Evolutionary conservation across 2,888 invertebrate genomes (phyloP).

Genomic region (Cryptosula pallasiana): DNA sequence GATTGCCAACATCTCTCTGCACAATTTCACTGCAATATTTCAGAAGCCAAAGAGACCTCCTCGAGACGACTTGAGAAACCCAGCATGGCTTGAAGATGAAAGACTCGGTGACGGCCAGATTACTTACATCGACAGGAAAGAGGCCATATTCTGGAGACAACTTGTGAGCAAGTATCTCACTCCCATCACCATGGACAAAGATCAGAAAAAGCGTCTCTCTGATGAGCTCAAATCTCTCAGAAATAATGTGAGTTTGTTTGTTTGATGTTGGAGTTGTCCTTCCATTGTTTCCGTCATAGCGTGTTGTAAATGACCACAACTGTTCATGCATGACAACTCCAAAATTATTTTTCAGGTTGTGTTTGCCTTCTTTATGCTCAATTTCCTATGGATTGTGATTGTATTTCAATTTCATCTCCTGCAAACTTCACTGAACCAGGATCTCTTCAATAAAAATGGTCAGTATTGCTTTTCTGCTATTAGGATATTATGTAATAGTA

Average conservation of each 20-base stretch:
- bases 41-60: slow-evolving; percentile 48
- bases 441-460: slow-evolving; percentile 24
- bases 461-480: no score
- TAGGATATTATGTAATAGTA: no score
- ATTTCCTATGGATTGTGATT: slow-evolving; percentile 43
- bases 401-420: slow-evolving; percentile 32
- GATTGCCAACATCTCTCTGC: no score
- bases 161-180: slow-evolving; percentile 87
- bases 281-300: no score
- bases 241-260: slow-evolving; percentile 36
- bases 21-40: no score
- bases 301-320: no score
- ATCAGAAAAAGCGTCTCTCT: slow-evolving; percentile 50
- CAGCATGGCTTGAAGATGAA: slow-evolving; percentile 86
- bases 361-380: slow-evolving; percentile 38
- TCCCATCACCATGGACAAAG: slow-evolving; percentile 87
- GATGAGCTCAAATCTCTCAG: slow-evolving; percentile 36
- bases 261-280: no score
- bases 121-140: slow-evolving; percentile 73
- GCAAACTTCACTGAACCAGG: slow-evolving; percentile 17
- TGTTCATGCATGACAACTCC: not conserved
- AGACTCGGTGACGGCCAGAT: slow-evolving; percentile 84
- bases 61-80: slow-evolving; percentile 79
- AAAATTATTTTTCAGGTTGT: slow-evolving; percentile 32
- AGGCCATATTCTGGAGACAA: slow-evolving; percentile 89